phyloP scores from a whole-genome alignment of 2,888 invertebrate genomes.

The Brenthis daphne region DNA sequence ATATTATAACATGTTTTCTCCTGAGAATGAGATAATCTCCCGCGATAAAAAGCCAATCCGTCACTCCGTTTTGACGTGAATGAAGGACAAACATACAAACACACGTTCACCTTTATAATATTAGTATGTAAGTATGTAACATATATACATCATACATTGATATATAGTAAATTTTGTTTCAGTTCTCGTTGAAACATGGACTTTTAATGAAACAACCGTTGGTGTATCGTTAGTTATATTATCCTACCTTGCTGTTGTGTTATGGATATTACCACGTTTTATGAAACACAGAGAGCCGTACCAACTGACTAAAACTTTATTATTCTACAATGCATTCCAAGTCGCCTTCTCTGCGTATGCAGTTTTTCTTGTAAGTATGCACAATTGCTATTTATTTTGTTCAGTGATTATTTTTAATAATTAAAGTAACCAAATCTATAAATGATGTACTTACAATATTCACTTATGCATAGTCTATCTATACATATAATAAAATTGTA shows the following conservation, averaged over 20 bases:
- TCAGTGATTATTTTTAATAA: neutral
- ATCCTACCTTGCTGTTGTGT: slow-evolving; percentile 86
- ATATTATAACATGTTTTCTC: no score
- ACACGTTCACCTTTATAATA: no score
- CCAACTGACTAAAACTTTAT: slow-evolving; percentile 84
- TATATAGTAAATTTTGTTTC: slow-evolving; percentile 36
- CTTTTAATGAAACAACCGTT: slow-evolving; percentile 52
- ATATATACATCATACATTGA: no score
- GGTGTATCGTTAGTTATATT: slow-evolving; percentile 68
- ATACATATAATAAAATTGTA: no score
- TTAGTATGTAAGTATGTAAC: neutral
- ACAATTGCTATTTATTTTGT: slow-evolving; percentile 32
- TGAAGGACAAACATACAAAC: no score
- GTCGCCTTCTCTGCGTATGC: slow-evolving; percentile 83
- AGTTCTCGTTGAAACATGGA: slow-evolving; percentile 61
- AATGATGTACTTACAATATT: no score
- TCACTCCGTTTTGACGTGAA: no score
- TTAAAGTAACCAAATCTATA: no score
- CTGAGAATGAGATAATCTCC: no score
- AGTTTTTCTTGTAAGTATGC: slow-evolving; percentile 81
- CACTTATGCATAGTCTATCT: no score
- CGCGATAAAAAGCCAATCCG: no score
- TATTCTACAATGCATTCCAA: slow-evolving; percentile 87
- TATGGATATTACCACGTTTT: slow-evolving; percentile 84
- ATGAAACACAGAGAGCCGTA: slow-evolving; percentile 86